Evolutionary conservation across 2,113 vertebrate genomes (phyloP), one percentile per base, ranked within the genome.

Genomic region (Erythrocercus mccallii): DNA sequence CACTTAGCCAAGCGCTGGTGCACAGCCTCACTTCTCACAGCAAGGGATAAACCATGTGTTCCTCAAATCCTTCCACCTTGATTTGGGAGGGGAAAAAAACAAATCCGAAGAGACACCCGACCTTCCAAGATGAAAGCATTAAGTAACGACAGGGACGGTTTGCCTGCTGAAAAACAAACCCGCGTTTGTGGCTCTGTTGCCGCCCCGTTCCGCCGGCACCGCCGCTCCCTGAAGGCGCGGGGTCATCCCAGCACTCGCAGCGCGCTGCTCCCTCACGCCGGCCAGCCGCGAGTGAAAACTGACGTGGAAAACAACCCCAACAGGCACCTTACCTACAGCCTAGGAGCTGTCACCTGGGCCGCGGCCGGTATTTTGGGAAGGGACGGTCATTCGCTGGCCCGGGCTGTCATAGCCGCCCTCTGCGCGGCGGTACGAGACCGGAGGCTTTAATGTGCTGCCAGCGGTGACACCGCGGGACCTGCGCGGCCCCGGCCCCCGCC

Each of bases 391-490:
- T 84, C 91, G 7, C 82, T 19, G 86, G 53, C 83, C 61, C 86
- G 58, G 86, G 60, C 91, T 95, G 64, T n/a, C 97, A 91, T 78
- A n/a, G 94, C 60, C 81, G 73, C 97, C 92, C 93, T 94, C 88
- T 66, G 95, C 96, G 83, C 91, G 91, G 96, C 92, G 84, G 95
- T 81, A 47, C 83, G 95, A 35, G 90, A 25, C 82, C 79, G 6
- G 90, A 64, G 97, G 92, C 97, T 97, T 96, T 97, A 97, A 97
- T 88, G 97, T 54, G 97, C 92, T 97, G 98, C 97, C 98, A 96
- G 88, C 79, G 64, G 60, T 97, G 98, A 96, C 98, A 97, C 96
- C 35, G 96, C 95, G 86, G 97, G 92, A 0, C 69, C 94, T 42
- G 95, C 94, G 82, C 77, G 96, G 58, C 97, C 83, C 88, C 96